phyloP scores from a whole-genome alignment of 2,797 vertebrate genomes.

The Spheniscus humboldti region DNA sequence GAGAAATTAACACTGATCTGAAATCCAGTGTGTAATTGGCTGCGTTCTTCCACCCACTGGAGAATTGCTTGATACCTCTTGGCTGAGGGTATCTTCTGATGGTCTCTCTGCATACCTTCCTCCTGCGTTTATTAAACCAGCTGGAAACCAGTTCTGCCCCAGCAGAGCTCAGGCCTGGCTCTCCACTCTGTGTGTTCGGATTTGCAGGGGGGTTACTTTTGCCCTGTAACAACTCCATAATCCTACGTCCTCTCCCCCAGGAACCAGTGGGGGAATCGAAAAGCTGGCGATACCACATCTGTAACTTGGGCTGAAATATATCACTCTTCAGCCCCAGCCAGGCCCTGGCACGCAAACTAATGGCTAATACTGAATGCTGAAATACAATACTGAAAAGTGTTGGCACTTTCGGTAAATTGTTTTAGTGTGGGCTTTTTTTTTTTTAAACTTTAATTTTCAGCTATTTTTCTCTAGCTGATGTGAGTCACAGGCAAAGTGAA shows the following conservation, averaged over 20 bases:
- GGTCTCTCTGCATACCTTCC: not conserved
- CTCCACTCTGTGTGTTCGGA: rapidly evolving
- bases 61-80: not conserved
- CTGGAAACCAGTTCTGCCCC: not conserved
- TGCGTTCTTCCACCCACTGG: not conserved
- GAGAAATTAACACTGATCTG: not conserved
- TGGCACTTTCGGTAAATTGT: not conserved
- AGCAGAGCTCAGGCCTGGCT: not conserved
- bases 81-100: not conserved
- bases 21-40: rapidly evolving
- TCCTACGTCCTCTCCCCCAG: not conserved
- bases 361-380: not conserved
- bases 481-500: constrained; percentile 18
- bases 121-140: not conserved
- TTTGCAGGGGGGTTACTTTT: not conserved
- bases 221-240: not conserved
- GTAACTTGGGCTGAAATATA: not conserved
- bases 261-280: not conserved
- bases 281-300: not conserved
- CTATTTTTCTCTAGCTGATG: not conserved
- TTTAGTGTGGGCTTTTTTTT: not conserved
- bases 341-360: not conserved
- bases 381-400: not conserved
- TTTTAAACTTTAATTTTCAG: constrained; percentile 1
- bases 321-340: not conserved